A percentile compares a stretch with the other conserved stretches of the same genome.
Evolutionary conservation across 2,888 invertebrate genomes (phyloP).

Genomic region (Trachelus troglodyta): DNA sequence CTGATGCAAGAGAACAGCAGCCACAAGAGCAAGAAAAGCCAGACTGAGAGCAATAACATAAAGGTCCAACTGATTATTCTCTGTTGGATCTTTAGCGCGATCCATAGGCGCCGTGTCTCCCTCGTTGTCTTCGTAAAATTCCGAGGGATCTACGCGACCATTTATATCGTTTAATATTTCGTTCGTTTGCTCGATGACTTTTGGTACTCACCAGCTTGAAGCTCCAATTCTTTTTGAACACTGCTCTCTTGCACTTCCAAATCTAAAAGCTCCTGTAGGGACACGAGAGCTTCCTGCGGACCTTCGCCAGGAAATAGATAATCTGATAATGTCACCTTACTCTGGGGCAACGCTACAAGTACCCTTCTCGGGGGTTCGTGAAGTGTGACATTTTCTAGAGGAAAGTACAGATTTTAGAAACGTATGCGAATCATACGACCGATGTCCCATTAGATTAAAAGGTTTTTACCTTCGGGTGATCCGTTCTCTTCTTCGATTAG

Average conservation of each 20-base stretch:
- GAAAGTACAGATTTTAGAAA: not conserved
- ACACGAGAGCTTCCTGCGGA: conserved; percentile 81
- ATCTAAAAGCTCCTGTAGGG: conserved; percentile 85
- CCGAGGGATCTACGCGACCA: conserved; percentile 58
- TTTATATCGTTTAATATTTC: not conserved
- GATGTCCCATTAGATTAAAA: not conserved
- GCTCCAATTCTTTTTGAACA: conserved; percentile 80
- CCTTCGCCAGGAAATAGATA: conserved; percentile 94
- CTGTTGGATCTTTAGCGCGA: conserved; percentile 69
- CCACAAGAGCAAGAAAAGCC: conserved; percentile 73
- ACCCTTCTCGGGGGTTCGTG: conserved; percentile 92
- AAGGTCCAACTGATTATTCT: conserved; percentile 71
- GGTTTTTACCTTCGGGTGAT: conserved; percentile 73
- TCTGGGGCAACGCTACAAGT: conserved; percentile 77
- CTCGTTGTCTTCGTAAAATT: conserved; percentile 63
- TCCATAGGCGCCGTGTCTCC: conserved; percentile 68
- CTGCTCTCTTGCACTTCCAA: conserved; percentile 77
- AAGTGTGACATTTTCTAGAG: conserved; percentile 79
- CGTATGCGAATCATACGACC: not conserved
- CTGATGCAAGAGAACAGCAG: conserved; percentile 74
- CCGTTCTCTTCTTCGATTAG: conserved; percentile 84
- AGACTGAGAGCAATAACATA: conserved; percentile 73
- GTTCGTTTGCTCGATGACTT: not conserved
- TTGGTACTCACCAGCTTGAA: conserved; percentile 75
- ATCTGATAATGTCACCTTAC: conserved; percentile 81